Conservation (phyloP, 2,113 vertebrate species). For the Brachirus orientalis region DNA sequence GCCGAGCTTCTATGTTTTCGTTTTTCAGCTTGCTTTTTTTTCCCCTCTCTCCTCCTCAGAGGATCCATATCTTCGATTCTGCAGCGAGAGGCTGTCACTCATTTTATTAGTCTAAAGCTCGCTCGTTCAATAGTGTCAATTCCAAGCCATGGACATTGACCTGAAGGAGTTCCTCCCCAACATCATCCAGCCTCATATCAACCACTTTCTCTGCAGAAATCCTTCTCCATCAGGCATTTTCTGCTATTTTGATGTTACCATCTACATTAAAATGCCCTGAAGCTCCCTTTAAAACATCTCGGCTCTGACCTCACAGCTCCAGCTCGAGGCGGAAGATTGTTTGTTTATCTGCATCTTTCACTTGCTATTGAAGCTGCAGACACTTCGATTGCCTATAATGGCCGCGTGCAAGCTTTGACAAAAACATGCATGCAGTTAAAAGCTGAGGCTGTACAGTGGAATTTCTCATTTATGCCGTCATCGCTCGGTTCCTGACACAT, state of each 20-base stretch:
- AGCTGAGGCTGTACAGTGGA: slow-evolving; percentile 25
- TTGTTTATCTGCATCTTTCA: slow-evolving; percentile 28
- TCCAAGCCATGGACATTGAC: slow-evolving; percentile 71
- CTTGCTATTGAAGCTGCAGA: slow-evolving; percentile 16
- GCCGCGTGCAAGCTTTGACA: slow-evolving; percentile 26
- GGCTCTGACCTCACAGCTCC: slow-evolving; percentile 35
- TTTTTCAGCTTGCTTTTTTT: slow-evolving; percentile 62
- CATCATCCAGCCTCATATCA: slow-evolving; percentile 46
- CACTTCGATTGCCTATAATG: slow-evolving; percentile 21
- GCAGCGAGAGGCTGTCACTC: slow-evolving; percentile 76
- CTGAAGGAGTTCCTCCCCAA: slow-evolving; percentile 69
- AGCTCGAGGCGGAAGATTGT: slow-evolving; percentile 1
- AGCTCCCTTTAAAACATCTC: slow-evolving; percentile 17
- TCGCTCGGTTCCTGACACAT: slow-evolving; percentile 40
- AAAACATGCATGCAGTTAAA: slow-evolving; percentile 41
- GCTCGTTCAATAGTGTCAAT: slow-evolving; percentile 80
- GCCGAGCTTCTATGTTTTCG: slow-evolving; percentile 50
- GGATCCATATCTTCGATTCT: slow-evolving; percentile 82
- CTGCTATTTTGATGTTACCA: not conserved
- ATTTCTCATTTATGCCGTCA: slow-evolving; percentile 19
- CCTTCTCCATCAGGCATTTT: slow-evolving; percentile 33
- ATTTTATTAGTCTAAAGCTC: slow-evolving; percentile 81
- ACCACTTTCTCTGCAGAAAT: slow-evolving; percentile 39
- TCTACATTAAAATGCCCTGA: not conserved
- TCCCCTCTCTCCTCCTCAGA: slow-evolving; percentile 14